phyloP scores from a whole-genome alignment of 2,113 vertebrate species.

The Thamnophis sirtalis region DNA sequence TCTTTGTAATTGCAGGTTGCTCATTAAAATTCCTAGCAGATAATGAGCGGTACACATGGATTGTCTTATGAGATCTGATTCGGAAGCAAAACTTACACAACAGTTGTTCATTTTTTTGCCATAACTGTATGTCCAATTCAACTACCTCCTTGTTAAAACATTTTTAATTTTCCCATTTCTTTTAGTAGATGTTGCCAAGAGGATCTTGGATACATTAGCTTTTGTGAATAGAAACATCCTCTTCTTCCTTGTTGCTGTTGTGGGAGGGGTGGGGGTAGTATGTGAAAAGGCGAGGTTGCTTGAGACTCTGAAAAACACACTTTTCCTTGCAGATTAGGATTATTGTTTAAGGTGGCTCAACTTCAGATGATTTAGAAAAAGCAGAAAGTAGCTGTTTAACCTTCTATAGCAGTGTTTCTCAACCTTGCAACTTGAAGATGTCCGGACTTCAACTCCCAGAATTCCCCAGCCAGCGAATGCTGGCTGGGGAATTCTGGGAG shows the following conservation, averaged over 20 bases:
- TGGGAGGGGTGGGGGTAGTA: not conserved
- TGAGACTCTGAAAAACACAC: not conserved
- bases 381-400: not conserved
- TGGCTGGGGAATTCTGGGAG: too few relatives aligned
- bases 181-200: not conserved
- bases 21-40: constrained; percentile 87
- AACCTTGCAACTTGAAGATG: too few relatives aligned
- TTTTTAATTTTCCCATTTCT: constrained; percentile 19
- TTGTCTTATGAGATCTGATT: constrained; percentile 74
- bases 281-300: not conserved
- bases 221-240: not conserved
- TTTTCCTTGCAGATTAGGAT: not conserved
- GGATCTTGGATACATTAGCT: not conserved
- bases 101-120: constrained; percentile 8
- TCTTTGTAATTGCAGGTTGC: constrained; percentile 68
- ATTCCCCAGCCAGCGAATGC: too few relatives aligned
- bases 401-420: too few relatives aligned
- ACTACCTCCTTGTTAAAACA: constrained; percentile 54
- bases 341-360: not conserved
- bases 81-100: not conserved
- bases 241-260: not conserved
- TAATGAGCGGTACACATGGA: constrained; percentile 86
- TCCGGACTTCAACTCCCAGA: too few relatives aligned
- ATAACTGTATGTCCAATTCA: constrained; percentile 12
- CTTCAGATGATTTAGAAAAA: not conserved